Percentiles rank a stretch among this genome's conserved stretches.
Evolutionary conservation across 1,140 invertebrate genomes (phyloP).

Genomic region (Drosophila equinoxialis): DNA sequence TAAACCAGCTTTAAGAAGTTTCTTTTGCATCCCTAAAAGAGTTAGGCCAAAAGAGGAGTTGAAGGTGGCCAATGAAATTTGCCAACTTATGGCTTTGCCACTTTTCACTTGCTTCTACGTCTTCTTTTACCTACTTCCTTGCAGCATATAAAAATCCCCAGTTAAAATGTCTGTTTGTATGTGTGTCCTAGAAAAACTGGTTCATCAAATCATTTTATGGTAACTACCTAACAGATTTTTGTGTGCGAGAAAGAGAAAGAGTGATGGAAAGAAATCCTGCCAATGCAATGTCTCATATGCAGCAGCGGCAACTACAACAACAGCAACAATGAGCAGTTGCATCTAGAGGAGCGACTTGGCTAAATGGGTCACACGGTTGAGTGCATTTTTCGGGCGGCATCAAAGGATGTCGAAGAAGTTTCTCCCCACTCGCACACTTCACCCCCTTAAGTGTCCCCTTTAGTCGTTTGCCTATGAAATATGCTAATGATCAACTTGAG

Average conservation of each 20-base stretch:
- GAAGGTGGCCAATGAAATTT: conserved; percentile 35
- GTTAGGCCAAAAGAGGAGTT: background rate
- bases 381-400: conserved; percentile 72
- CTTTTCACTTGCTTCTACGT: conserved; percentile 9
- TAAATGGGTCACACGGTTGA: conserved; percentile 80
- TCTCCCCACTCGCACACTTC: conserved; percentile 9
- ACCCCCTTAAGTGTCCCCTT: conserved; percentile 18
- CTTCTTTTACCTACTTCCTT: conserved; percentile 27
- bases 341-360: conserved; percentile 41
- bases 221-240: conserved; percentile 52
- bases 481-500: conserved; percentile 82
- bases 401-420: conserved; percentile 70
- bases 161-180: conserved; percentile 38
- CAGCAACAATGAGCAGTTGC: conserved; percentile 54
- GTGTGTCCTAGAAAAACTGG: conserved; percentile 44
- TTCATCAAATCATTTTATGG: conserved; percentile 79
- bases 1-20: background rate
- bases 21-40: no score
- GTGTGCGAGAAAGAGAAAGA: conserved; percentile 9
- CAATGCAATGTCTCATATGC: conserved; percentile 40
- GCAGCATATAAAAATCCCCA: conserved; percentile 16
- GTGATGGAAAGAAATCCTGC: conserved; percentile 17
- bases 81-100: conserved; percentile 41
- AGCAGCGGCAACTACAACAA: conserved; percentile 5
- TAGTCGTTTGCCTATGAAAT: conserved; percentile 68